These are phyloP conservation scores for Cephalopholis sonnerati DNA, from an alignment of 2,113 vertebrate genomes.

Conservation along the genomic window DNA sequence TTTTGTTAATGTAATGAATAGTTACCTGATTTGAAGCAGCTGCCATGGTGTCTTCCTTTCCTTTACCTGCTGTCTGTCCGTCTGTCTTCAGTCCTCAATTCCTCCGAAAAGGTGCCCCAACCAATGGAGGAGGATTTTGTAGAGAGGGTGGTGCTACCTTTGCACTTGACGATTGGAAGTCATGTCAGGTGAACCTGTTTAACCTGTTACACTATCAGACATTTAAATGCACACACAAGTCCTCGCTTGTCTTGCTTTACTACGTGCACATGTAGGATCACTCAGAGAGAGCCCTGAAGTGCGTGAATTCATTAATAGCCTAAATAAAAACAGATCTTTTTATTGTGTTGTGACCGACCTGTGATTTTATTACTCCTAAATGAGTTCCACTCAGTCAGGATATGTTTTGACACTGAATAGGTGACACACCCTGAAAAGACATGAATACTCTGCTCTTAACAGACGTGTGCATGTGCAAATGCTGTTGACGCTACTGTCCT, in stretches of 20 bases:
- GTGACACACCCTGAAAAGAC: not conserved
- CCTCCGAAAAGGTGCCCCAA: not conserved
- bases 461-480: too few relatives aligned
- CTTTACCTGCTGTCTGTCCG: slow-evolving; percentile 10
- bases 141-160: slow-evolving; percentile 51
- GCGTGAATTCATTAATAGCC: not conserved
- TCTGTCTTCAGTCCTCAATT: slow-evolving; percentile 7
- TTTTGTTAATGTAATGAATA: not conserved
- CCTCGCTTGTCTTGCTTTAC: not conserved
- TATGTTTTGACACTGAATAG: not conserved
- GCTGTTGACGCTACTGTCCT: too few relatives aligned
- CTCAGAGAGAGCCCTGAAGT: not conserved
- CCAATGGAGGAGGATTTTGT: slow-evolving; percentile 55
- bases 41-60: slow-evolving; percentile 68
- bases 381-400: not conserved
- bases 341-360: not conserved
- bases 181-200: not conserved
- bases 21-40: slow-evolving; percentile 75
- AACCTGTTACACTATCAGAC: not conserved
- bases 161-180: slow-evolving; percentile 6
- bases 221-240: not conserved
- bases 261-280: not conserved
- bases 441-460: not conserved
- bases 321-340: not conserved
- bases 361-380: not conserved